phyloP scores from a whole-genome alignment of 2,113 vertebrate genomes.

The Conger conger region DNA sequence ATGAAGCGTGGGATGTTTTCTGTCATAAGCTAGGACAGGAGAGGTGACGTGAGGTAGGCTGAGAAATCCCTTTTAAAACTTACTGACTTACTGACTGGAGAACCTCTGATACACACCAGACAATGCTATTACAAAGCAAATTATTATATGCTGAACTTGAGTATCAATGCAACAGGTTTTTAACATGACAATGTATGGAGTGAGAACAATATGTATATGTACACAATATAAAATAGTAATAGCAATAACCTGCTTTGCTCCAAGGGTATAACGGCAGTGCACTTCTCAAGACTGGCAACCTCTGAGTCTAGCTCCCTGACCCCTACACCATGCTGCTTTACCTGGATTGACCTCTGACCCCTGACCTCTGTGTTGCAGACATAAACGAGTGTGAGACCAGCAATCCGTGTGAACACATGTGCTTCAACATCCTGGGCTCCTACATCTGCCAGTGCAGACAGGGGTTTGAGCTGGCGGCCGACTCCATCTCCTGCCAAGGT shows the following conservation, averaged over 20 bases:
- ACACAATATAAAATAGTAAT: slow-evolving; percentile 1
- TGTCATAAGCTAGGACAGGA: neutral
- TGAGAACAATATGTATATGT: neutral
- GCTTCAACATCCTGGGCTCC: slow-evolving; percentile 83
- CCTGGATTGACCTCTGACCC: neutral
- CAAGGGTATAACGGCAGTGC: no score
- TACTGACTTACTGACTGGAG: neutral
- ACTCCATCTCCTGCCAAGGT: slow-evolving; percentile 84
- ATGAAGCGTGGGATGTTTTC: neutral
- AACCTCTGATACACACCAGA: neutral
- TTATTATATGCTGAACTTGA: no score
- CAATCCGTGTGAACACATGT: slow-evolving; percentile 81
- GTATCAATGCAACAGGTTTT: no score
- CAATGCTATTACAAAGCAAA: neutral
- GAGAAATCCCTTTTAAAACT: neutral
- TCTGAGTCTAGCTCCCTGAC: neutral
- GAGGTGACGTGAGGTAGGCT: no score
- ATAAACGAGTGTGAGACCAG: slow-evolving; percentile 81
- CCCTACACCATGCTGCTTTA: neutral
- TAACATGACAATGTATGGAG: neutral
- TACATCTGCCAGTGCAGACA: slow-evolving; percentile 84
- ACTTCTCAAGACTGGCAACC: neutral
- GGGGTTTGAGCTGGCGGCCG: slow-evolving; percentile 79
- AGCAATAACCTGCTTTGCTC: no score
- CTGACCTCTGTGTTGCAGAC: slow-evolving; percentile 66